These are phyloP conservation scores for Meteorus colon DNA, from an alignment of 2,888 invertebrate genomes.

Conservation along the genomic window DNA sequence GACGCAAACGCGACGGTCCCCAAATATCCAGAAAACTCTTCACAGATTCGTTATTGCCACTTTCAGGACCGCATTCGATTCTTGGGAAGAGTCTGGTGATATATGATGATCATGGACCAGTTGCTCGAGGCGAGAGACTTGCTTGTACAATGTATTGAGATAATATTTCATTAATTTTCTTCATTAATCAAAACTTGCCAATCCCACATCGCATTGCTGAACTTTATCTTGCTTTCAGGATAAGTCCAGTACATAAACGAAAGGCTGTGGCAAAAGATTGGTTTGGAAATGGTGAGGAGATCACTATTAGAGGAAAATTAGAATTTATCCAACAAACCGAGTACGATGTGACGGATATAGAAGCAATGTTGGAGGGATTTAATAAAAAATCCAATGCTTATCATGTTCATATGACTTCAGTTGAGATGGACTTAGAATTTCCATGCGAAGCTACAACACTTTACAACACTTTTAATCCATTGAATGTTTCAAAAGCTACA, in stretches of 20 bases:
- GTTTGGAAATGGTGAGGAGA: constrained; percentile 86
- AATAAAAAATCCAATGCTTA: constrained; percentile 80
- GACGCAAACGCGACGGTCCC: constrained; percentile 80
- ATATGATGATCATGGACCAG: constrained; percentile 90
- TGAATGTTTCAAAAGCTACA: constrained; percentile 79
- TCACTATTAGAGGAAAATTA: constrained; percentile 82
- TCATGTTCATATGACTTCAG: constrained; percentile 87
- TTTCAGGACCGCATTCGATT: constrained; percentile 84
- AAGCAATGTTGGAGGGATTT: constrained; percentile 84
- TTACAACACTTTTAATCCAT: constrained; percentile 92
- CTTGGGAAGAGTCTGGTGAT: constrained; percentile 89
- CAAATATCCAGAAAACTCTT: constrained; percentile 83
- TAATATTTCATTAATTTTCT: constrained; percentile 56
- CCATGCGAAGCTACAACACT: constrained; percentile 89
- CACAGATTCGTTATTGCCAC: constrained; percentile 84
- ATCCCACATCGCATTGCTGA: constrained; percentile 3
- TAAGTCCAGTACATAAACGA: constrained; percentile 83
- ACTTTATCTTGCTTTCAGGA: constrained; percentile 74
- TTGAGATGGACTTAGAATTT: constrained; percentile 88
- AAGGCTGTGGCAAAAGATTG: constrained; percentile 91
- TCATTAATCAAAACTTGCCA: neutral
- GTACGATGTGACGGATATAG: constrained; percentile 87
- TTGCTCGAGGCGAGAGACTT: constrained; percentile 89
- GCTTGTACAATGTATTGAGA: constrained; percentile 86
- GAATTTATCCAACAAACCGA: constrained; percentile 91